Evolutionary conservation across 2,888 invertebrate species (phyloP), one percentile per base, ranked within the genome.

Genomic region (Incurvaria masculella): DNA sequence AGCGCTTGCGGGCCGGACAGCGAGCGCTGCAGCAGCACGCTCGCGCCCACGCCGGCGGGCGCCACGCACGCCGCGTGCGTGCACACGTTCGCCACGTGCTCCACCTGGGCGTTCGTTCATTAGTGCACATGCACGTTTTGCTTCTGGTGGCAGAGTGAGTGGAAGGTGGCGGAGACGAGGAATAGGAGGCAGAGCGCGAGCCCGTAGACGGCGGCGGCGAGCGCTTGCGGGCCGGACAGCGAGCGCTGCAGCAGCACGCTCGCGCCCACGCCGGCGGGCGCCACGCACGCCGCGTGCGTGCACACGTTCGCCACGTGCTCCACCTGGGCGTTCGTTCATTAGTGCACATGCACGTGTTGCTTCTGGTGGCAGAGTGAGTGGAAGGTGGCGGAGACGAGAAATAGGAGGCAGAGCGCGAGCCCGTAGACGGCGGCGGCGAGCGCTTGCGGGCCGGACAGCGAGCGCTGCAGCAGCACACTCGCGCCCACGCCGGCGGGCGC

Each of bases 241-340:
- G 94, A 89, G 55, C 91, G 83, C 53, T 83, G 82, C 51, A 92
- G 74, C 60, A 96, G 78, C 65, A 89, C 86, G 45, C 86, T 71
- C 48, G 89, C 84, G 4, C 89, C 94, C 49, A 88, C 67, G n/a
- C 92, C 74, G 57, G 94, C 92, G 42, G 95, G 95, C 55, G 92
- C 78, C 45, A 95, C 88, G 84, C 91, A 93, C 51, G 94, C 83
- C 48, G 91, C 95, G 70, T 96, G 96, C 26, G 95, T n/a, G n/a
- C n/a, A n/a, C n/a, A n/a, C 89, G 74, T 96, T 96, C 43, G 96
- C 95, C 52, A 94, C 74, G 64, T 96, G 94, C 68, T 96, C 96
- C 55, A 93, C 81, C 73, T 89, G 72, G 11, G 49, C 52, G 46
- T 39, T n/a, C n/a, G 50, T 17, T n/a, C n/a, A n/a, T 11, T 38